These are phyloP conservation scores for Xerus inauris DNA, from an alignment of 2,113 vertebrate species.

Conservation along the genomic window DNA sequence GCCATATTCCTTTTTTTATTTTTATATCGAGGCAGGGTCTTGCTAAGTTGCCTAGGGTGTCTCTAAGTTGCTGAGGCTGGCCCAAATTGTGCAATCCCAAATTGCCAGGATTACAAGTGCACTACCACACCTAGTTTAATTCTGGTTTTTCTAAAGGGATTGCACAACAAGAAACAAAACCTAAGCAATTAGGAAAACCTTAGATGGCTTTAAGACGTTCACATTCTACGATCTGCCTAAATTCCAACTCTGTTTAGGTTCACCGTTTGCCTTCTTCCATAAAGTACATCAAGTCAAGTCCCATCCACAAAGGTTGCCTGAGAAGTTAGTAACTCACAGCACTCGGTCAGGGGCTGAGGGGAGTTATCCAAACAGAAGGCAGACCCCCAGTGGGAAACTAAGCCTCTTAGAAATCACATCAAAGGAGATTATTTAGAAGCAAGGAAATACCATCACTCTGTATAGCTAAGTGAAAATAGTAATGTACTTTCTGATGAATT, in stretches of 20 bases:
- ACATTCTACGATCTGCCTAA: neutral
- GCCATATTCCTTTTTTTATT: too few species aligned
- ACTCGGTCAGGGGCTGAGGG: neutral
- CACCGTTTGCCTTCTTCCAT: neutral
- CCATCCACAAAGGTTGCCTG: neutral
- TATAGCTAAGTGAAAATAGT: neutral
- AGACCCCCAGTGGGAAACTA: neutral
- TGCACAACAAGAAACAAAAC: neutral
- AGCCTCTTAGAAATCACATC: neutral
- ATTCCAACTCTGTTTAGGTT: neutral
- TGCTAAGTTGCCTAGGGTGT: too few species aligned
- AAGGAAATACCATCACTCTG: neutral
- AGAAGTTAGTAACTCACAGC: too few species aligned
- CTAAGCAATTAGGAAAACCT: neutral
- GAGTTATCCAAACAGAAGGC: neutral
- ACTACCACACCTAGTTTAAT: neutral
- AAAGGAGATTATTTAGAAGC: neutral
- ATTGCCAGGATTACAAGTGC: too few species aligned
- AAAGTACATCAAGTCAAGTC: neutral
- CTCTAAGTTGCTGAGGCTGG: too few species aligned
- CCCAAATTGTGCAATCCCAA: too few species aligned
- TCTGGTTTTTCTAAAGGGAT: neutral
- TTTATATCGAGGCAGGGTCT: too few species aligned
- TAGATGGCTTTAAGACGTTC: neutral
- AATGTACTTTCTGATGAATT: neutral